Base-by-base conservation (phyloP, 1,140 invertebrate genomes). In the Ceratosolen fusciceps region DNA sequence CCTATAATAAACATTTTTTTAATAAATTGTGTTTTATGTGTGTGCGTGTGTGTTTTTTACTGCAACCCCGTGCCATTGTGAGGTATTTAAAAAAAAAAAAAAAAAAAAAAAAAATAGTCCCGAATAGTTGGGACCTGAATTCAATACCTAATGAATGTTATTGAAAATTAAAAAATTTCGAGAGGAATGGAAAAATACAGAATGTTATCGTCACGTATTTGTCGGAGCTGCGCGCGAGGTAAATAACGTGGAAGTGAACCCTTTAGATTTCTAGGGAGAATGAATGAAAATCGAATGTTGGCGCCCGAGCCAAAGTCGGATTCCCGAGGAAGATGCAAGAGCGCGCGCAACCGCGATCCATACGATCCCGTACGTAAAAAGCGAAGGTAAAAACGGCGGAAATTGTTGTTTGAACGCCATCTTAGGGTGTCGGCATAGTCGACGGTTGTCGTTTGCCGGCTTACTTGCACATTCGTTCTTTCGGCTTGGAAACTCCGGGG, bases 1-100 rank as follows among this genome's bases (percentile, higher is more conserved):
- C 29, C 24, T 56, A 68, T 2, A 79, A 79, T 79, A 79, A 79
- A 58, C 8, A 60, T 73, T 74, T 79, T 37, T 68, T 79, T 72
- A 56, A 68, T 49, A 67, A 54, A 73, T 62, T 58, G 52, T 56
- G 58, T 47, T 29, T 8, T 43, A 9, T 47, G n/a, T n/a, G n/a
- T n/a, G 21, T 29, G 16, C 16, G 26, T 16, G 31, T 31, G 12
- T 43, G 5, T 43, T 43, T 43, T 43, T 75, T 62, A 65, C 34
- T 67, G 29, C n/a, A 65, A 34, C 26, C 47, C 24, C 24, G 47
- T 47, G 24, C 47, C 43, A n/a, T n/a, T n/a, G n/a, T n/a, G n/a
- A n/a, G n/a, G n/a, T n/a, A n/a, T n/a, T n/a, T n/a, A n/a, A n/a
- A n/a, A n/a, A n/a, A n/a, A n/a, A n/a, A n/a, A n/a, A n/a, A n/a